Evolutionary conservation across 2,113 vertebrate species (phyloP), one percentile per base, ranked within the genome.

Genomic region (Cryptomyrus ogoouensis): DNA sequence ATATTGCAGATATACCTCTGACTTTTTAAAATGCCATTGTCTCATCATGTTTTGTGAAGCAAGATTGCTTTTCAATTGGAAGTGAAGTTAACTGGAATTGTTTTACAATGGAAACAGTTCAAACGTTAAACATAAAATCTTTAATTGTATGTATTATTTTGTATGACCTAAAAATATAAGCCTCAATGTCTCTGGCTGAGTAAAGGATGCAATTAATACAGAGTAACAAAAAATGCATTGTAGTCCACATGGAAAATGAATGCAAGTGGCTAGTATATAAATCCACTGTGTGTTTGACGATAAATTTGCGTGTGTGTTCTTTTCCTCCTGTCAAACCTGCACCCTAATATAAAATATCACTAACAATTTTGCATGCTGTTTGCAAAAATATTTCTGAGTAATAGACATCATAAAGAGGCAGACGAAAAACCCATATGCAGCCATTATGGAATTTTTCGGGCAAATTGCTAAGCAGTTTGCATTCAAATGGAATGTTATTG

Each of bases 401-500:
- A 74, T 74, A 35, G 56, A 58, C 42, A 31, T 89, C 83, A 89
- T 83, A 85, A 89, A 49, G 89, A 10, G 13, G n/a, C 44, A 50
- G 6, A 13, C 58, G 42, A 50, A 24, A 31, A 66, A n/a, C 53
- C 58, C 44, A 27, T 87, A 49, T 58, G 58, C 84, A 70, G 66
- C 62, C 58, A 70, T 90, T 90, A 88, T 74, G 58, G 44, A 49
- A 88, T 87, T 87, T 87, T 77, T 35, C 85, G 6, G 47, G 83
- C 83, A 86, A 86, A 87, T 90, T 47, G 27, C 58, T 70, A n/a
- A 47, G 47, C 58, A 88, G 62, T 90, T 83, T 88, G 90, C 80
- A 89, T 89, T 90, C 58, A 89, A 89, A 83, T 90, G 77, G 83
- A 89, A 77, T 46, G 49, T 88, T 83, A 56, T 52, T 88, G 39